Base-by-base conservation (phyloP, 2,888 invertebrate species). In the Chromoteleia sp. region DNA sequence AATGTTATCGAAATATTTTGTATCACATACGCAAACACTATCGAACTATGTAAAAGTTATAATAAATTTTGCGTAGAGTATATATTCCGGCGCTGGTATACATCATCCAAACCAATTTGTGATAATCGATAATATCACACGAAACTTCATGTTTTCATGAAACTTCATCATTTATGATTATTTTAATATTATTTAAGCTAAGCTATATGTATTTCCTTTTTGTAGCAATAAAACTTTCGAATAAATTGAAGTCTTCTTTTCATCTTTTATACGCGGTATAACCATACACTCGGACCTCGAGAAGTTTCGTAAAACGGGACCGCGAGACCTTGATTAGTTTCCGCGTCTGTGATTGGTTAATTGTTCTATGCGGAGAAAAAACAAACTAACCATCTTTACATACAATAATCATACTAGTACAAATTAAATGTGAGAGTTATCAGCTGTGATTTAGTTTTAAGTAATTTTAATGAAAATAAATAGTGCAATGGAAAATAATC, bases 51-150 rank as follows among this genome's bases (percentile, higher is more conserved):
- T 48, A 58, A 71, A 58, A 29, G 33, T 61, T 52, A 58, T 76
- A 52, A 30, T 36, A 58, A 82, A 52, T 70, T 33, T 52, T 76
- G 48, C 70, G 82, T 71, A 74, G 59, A 75, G 67, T 81, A 79
- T 68, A 79, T 82, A 77, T 29, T 45, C 43, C 73, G 81, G 67
- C 82, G 81, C 80, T 58, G 71, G 74, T 68, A 65, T 61, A 71
- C 78, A 79, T 81, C 76, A 81, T 79, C 84, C 85, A 85, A 87
- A 59, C 87, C 83, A 87, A 86, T 83, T 85, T 88, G 89, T 89
- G 89, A 89, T 88, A 89, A 87, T 87, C 85, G 85, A 86, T 85
- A 86, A 86, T 86, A 86, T 88, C 83, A 85, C 84, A 86, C 82
- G 73, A 78, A 85, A 83, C 85, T 87, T 85, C 84, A 84, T 87